Conservation (phyloP, 2,113 vertebrate genomes). For the Pyxicephalus adspersus region DNA sequence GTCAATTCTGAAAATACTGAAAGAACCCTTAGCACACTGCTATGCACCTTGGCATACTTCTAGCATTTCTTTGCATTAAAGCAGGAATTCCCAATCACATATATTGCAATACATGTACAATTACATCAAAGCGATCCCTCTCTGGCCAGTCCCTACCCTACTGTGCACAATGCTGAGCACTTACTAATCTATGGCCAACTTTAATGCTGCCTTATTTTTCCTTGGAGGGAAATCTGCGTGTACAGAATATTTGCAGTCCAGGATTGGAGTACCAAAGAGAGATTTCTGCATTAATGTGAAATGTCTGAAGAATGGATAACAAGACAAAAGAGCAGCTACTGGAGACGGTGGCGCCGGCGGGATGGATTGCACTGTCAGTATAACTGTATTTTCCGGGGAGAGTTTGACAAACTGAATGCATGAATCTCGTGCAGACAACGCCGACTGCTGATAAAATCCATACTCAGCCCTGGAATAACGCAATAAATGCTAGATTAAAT, state of each 20-base stretch:
- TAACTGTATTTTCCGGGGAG: constrained; percentile 1
- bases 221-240: no score
- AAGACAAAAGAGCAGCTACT: neutral
- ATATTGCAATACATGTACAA: no score
- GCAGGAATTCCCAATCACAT: no score
- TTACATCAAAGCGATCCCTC: no score
- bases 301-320: neutral
- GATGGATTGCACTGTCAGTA: neutral
- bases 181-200: no score
- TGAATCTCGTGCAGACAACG: neutral
- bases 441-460: neutral
- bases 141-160: no score
- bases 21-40: no score
- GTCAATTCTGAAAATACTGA: no score
- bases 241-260: neutral
- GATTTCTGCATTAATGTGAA: neutral
- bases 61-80: no score
- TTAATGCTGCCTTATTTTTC: no score
- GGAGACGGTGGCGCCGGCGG: neutral
- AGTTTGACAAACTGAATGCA: neutral
- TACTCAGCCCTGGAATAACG: neutral
- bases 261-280: neutral
- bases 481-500: neutral
- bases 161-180: no score
- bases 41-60: no score